phyloP scores from a whole-genome alignment of 2,113 vertebrate genomes.

The Ptyas mucosa region DNA sequence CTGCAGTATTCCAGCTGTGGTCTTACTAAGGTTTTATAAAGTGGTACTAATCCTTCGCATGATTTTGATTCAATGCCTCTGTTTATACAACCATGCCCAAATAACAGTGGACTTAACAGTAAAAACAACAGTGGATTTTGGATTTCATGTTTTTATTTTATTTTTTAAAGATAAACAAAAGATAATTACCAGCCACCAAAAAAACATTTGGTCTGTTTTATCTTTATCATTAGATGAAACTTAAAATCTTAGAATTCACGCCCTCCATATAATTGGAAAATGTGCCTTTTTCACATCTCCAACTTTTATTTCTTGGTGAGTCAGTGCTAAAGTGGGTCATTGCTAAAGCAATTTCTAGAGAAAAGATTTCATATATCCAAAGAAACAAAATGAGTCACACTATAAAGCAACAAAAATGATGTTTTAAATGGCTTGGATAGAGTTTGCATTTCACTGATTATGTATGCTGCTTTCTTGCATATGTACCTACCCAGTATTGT shows the following conservation, averaged over 20 bases:
- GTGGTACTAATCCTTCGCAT: too few species aligned
- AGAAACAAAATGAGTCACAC: neutral
- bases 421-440: neutral
- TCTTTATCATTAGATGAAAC: neutral
- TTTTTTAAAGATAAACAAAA: neutral
- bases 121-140: neutral
- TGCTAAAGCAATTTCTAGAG: neutral
- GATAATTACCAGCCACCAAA: neutral
- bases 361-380: neutral
- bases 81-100: neutral
- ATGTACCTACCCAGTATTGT: neutral
- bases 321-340: neutral
- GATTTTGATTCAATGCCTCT: too few species aligned
- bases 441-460: neutral
- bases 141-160: neutral
- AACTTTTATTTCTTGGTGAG: neutral
- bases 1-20: neutral
- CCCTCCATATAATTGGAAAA: constrained; percentile 7
- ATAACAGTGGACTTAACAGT: neutral
- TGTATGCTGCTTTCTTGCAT: neutral
- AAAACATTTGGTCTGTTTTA: neutral
- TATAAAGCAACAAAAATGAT: neutral
- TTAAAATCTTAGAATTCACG: neutral
- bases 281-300: neutral
- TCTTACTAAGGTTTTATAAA: neutral